These are phyloP conservation scores for Aphodius granarius DNA, from an alignment of 2,888 invertebrate genomes.

Conservation along the genomic window DNA sequence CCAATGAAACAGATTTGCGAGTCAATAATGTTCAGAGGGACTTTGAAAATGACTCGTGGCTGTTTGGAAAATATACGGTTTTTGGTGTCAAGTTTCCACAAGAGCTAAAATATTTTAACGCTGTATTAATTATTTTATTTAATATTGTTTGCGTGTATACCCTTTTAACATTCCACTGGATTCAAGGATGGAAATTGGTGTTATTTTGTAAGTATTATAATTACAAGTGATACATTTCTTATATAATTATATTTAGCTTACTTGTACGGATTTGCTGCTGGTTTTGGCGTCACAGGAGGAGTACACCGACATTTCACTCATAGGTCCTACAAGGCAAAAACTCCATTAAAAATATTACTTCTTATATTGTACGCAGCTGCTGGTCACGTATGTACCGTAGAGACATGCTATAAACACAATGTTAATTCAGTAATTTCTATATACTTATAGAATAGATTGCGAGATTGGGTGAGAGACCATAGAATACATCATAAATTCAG, in stretches of 20 bases:
- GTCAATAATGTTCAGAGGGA: conserved; percentile 77
- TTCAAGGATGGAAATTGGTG: conserved; percentile 54
- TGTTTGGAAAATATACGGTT: not conserved
- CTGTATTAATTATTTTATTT: not conserved
- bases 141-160: conserved; percentile 36
- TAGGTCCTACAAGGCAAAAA: conserved; percentile 67
- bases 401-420: no score
- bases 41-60: not conserved
- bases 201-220: conserved; percentile 61
- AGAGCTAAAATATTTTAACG: not conserved
- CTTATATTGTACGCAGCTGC: conserved; percentile 64
- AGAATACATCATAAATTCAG: conserved; percentile 74
- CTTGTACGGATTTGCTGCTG: conserved; percentile 37
- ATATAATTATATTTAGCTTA: conserved; percentile 36
- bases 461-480: conserved; percentile 76
- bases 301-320: conserved; percentile 61
- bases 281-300: conserved; percentile 24
- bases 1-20: conserved; percentile 77
- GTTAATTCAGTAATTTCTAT: no score
- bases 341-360: conserved; percentile 62
- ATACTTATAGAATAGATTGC: conserved; percentile 64
- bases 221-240: not conserved
- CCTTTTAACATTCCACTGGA: conserved; percentile 46
- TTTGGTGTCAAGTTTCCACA: not conserved
- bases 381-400: conserved; percentile 67